Percentiles rank a stretch among this genome's conserved stretches.
phyloP scores from a whole-genome alignment of 2,113 vertebrate genomes.

The Heloderma charlesbogerti region DNA sequence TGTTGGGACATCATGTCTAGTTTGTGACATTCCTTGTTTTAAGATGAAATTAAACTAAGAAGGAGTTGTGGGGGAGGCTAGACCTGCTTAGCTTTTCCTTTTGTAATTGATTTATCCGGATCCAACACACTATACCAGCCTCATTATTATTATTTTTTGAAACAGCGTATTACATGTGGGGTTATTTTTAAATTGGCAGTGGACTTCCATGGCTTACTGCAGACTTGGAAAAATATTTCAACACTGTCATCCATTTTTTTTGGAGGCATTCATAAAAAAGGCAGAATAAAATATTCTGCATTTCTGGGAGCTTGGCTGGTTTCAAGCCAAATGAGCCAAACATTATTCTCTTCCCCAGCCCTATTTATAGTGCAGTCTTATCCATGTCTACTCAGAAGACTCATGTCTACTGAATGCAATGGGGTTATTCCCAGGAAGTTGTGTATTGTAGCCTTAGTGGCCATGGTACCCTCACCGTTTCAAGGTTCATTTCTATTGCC shows the following conservation, averaged over 20 bases:
- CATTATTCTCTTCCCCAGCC: neutral
- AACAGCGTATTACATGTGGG: neutral
- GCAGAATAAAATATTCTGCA: neutral
- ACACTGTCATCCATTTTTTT: neutral
- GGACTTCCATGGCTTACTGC: neutral
- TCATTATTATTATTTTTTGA: neutral
- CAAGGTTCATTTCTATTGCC: neutral
- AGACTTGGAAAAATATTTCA: too few relatives aligned
- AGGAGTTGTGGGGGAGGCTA: neutral
- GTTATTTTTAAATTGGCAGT: constrained; percentile 7
- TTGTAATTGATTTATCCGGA: neutral
- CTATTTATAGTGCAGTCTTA: too few relatives aligned
- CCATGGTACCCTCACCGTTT: neutral
- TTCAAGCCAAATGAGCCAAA: neutral
- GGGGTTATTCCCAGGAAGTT: too few relatives aligned
- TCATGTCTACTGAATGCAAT: too few relatives aligned
- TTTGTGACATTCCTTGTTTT: neutral
- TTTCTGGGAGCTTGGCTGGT: neutral
- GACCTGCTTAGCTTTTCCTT: constrained; percentile 27
- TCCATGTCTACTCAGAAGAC: too few relatives aligned
- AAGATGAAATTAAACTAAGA: neutral
- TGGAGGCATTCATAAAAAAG: neutral
- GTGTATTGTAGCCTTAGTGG: neutral
- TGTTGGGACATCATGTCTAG: neutral
- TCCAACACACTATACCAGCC: neutral